phyloP scores from a whole-genome alignment of 2,113 vertebrate species.

The Strigops habroptila region DNA sequence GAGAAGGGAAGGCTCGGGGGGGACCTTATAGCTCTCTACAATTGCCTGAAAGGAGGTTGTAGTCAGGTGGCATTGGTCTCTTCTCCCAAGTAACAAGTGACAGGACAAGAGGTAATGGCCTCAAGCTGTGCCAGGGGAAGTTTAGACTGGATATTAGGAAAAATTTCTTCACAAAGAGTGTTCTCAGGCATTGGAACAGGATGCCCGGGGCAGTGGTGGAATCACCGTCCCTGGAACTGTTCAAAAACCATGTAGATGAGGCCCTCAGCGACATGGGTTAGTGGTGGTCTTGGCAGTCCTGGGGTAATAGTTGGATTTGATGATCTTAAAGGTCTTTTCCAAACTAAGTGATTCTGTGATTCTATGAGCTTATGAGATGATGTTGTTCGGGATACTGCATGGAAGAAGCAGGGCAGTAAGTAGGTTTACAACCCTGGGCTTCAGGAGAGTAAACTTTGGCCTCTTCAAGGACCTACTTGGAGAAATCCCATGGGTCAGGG shows the following conservation, averaged over 20 bases:
- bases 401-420: background rate
- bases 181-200: background rate
- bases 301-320: background rate
- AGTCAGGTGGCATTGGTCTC: background rate
- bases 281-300: background rate
- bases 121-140: background rate
- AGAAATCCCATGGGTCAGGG: background rate
- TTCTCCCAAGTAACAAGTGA: background rate
- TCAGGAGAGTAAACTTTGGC: background rate
- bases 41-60: background rate
- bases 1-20: background rate
- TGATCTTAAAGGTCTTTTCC: background rate
- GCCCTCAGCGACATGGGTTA: background rate
- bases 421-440: background rate
- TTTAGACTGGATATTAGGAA: background rate
- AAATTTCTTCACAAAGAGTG: background rate
- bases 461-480: background rate
- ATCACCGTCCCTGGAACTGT: background rate
- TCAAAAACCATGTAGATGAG: background rate
- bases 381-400: background rate
- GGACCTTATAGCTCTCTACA: background rate
- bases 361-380: background rate
- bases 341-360: background rate
- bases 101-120: background rate
- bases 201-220: background rate